A percentile compares a stretch with the other conserved stretches of the same genome.
Conservation (phyloP, 2,113 vertebrate species). For the Corythornis vintsioides region DNA sequence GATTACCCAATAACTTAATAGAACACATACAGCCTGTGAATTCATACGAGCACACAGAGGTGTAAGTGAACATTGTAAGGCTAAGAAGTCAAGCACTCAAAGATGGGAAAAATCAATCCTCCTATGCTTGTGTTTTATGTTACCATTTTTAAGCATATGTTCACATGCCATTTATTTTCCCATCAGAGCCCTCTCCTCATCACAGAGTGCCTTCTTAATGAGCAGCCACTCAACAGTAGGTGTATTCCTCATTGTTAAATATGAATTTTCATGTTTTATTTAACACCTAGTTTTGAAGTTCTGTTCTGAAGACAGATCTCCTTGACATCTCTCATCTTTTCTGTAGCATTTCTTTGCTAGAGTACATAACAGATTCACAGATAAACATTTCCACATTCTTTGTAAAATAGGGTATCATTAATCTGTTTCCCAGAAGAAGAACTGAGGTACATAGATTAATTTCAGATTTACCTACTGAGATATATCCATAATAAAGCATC, state of each 20-base stretch:
- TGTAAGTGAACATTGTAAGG: neutral
- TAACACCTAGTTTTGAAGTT: slow-evolving; percentile 10
- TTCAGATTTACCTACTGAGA: neutral
- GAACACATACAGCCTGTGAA: neutral
- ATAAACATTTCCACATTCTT: slow-evolving; percentile 2
- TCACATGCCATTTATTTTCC: slow-evolving; percentile 8
- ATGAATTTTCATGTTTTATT: slow-evolving; percentile 42
- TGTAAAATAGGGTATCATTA: neutral
- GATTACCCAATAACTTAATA: neutral
- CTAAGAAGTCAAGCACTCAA: neutral
- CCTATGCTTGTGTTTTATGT: neutral
- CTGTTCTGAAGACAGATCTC: slow-evolving; percentile 1
- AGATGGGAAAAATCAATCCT: neutral
- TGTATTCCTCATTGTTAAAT: slow-evolving; percentile 12
- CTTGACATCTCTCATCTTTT: slow-evolving; percentile 10
- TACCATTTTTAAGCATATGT: neutral
- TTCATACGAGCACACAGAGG: neutral
- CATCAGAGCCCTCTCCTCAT: neutral
- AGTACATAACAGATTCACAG: neutral
- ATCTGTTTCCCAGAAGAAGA: neutral
- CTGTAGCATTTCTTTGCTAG: neutral
- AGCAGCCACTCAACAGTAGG: neutral
- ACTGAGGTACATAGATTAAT: neutral
- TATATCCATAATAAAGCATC: neutral
- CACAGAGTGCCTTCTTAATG: slow-evolving; percentile 22